Percentiles rank a stretch among this genome's conserved stretches.
phyloP scores from a whole-genome alignment of 2,113 vertebrate species.

The Atractosteus spatula region DNA sequence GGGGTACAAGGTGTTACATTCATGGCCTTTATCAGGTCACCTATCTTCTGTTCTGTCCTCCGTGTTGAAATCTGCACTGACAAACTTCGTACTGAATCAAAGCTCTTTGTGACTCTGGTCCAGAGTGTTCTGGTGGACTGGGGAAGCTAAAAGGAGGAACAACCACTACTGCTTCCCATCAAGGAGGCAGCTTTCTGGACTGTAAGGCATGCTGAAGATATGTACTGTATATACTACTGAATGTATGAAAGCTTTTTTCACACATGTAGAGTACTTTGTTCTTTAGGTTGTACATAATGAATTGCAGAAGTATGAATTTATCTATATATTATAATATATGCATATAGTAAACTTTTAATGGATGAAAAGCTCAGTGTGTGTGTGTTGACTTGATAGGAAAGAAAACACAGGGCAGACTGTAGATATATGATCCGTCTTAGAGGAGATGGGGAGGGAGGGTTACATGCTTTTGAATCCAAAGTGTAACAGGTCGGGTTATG shows the following conservation, averaged over 20 bases:
- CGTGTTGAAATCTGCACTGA: too few relatives aligned
- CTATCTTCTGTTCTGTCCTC: neutral
- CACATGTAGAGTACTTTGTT: conserved; percentile 28
- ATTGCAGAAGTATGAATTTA: conserved; percentile 27
- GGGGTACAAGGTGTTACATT: neutral
- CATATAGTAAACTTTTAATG: conserved; percentile 20
- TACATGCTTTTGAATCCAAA: too few relatives aligned
- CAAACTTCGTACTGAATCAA: too few relatives aligned
- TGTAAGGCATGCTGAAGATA: neutral
- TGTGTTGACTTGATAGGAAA: neutral
- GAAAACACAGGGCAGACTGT: neutral
- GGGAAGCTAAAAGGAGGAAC: too few relatives aligned
- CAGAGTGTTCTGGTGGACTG: too few relatives aligned
- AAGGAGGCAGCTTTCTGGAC: too few relatives aligned
- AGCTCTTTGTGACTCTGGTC: too few relatives aligned
- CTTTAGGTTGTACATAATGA: conserved; percentile 31
- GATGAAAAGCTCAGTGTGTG: neutral
- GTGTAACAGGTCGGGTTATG: too few relatives aligned
- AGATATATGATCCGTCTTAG: too few relatives aligned
- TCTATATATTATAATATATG: conserved; percentile 29
- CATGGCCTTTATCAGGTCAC: conserved; percentile 29
- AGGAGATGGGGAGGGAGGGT: too few relatives aligned
- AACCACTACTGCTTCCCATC: too few relatives aligned
- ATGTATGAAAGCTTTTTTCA: conserved; percentile 19
- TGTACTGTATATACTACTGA: conserved; percentile 14